Evolutionary conservation across 2,797 vertebrate genomes (phyloP).

Genomic region (Brachyrhaphis roseni): DNA sequence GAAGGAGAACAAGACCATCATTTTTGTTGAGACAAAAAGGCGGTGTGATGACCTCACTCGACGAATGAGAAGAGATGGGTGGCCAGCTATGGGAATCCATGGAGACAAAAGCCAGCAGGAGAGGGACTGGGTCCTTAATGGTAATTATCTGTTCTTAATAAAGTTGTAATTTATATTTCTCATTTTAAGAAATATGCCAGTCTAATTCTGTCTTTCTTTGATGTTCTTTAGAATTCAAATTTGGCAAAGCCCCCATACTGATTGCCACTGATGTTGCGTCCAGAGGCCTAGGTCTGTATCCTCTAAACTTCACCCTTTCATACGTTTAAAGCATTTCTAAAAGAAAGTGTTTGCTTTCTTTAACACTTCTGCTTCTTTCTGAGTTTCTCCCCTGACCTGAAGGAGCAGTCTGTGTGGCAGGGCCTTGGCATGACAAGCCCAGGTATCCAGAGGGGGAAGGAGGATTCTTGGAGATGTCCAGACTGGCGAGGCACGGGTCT

Average conservation of each 20-base stretch:
- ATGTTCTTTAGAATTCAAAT: conserved; percentile 90
- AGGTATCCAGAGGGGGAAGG: conserved; percentile 98
- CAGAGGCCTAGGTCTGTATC: conserved; percentile 94
- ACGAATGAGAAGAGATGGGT: conserved; percentile 96
- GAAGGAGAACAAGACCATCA: conserved; percentile 99
- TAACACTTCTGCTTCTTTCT: conserved; percentile 97
- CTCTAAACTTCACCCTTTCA: conserved; percentile 8
- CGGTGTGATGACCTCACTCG: conserved; percentile 97
- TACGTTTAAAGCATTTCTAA: conserved; percentile 59
- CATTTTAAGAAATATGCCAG: neutral
- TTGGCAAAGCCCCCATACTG: conserved; percentile 97
- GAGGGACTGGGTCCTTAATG: conserved; percentile 98
- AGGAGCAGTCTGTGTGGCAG: conserved; percentile 99
- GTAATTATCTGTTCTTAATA: conserved; percentile 62
- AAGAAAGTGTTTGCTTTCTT: conserved; percentile 99
- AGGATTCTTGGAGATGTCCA: conserved; percentile 97
- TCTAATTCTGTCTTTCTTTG: neutral
- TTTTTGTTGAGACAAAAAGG: conserved; percentile 99
- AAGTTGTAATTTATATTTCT: neutral
- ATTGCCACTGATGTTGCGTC: conserved; percentile 99
- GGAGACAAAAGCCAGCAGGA: conserved; percentile 99
- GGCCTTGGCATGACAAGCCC: conserved; percentile 99
- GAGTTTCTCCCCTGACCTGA: conserved; percentile 95
- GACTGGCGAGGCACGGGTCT: conserved; percentile 92
- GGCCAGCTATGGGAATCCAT: conserved; percentile 98